Percentiles rank a stretch among this genome's conserved stretches.
phyloP scores from a whole-genome alignment of 2,888 invertebrate genomes.

The Theodoxus fluviatilis region DNA sequence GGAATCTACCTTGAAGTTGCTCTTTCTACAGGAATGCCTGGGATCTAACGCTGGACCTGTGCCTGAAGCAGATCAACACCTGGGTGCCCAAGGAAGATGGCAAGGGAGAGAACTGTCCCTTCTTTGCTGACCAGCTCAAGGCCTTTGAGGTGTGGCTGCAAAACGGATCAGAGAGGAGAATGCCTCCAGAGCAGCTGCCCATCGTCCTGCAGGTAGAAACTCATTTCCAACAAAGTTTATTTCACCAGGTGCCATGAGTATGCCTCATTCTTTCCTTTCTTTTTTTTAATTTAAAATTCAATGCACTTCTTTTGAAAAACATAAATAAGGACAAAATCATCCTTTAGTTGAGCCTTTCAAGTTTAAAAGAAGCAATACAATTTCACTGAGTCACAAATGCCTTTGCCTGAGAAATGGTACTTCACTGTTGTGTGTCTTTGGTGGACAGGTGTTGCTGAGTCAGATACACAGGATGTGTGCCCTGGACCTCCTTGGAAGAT shows the following conservation, averaged over 20 bases:
- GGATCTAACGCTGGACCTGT: constrained; percentile 95
- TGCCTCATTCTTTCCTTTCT: neutral
- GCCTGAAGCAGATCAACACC: constrained; percentile 84
- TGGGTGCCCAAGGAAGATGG: too few species aligned
- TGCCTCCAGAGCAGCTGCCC: constrained; percentile 93
- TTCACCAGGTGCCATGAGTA: neutral
- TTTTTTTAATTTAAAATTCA: neutral
- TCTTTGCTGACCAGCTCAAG: constrained; percentile 96
- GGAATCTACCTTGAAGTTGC: too few species aligned
- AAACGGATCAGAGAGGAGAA: constrained; percentile 79
- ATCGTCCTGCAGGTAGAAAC: constrained; percentile 87
- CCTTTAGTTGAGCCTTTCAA: neutral
- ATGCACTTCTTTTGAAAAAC: neutral
- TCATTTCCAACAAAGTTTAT: neutral
- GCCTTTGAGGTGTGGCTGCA: constrained; percentile 96
- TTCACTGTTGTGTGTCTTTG: neutral
- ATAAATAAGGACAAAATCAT: neutral
- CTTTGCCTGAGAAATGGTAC: neutral
- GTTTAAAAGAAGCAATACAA: neutral
- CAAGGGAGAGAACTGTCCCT: constrained; percentile 73
- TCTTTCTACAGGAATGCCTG: constrained; percentile 84
- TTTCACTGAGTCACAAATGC: neutral
- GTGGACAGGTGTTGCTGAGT: constrained; percentile 69
- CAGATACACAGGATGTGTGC: constrained; percentile 91
- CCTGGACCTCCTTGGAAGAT: constrained; percentile 87